Percentiles rank a stretch among this genome's conserved stretches.
phyloP scores from a whole-genome alignment of 2,888 invertebrate genomes.

The Hypercompe scribonia region DNA sequence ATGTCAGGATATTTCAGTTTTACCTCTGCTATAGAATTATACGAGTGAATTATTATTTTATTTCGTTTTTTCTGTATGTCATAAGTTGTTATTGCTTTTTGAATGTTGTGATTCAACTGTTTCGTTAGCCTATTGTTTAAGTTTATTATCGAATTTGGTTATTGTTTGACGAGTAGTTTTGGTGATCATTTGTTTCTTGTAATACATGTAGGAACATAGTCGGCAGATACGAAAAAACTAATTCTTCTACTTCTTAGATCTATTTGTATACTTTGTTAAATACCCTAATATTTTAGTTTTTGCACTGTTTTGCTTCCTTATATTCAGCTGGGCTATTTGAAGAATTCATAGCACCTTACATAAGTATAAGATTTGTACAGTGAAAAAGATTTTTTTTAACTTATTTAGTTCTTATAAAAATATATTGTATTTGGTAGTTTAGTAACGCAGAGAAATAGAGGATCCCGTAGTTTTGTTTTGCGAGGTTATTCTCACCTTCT shows the following conservation, averaged over 20 bases:
- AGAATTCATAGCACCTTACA: too few relatives aligned
- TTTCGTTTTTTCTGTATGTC: background rate
- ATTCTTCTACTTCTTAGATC: background rate
- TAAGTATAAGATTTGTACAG: too few relatives aligned
- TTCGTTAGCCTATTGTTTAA: background rate
- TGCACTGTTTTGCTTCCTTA: background rate
- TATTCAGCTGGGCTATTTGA: too few relatives aligned
- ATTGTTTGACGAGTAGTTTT: background rate
- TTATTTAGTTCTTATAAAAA: background rate
- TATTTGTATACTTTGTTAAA: too few relatives aligned
- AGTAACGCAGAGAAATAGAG: too few relatives aligned
- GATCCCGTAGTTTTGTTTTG: background rate
- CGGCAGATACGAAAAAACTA: too few relatives aligned
- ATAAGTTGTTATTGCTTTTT: background rate
- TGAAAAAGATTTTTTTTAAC: background rate
- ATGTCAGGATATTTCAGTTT: constrained; percentile 5
- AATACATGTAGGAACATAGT: too few relatives aligned
- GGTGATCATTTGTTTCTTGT: too few relatives aligned
- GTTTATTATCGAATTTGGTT: background rate
- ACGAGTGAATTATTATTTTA: background rate
- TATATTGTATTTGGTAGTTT: background rate
- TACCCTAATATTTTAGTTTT: too few relatives aligned
- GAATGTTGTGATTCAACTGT: background rate
- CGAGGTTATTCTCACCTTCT: background rate
- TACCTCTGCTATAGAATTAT: background rate